These are phyloP conservation scores for Ametastegia equiseti DNA, from an alignment of 2,888 invertebrate genomes.

Conservation along the genomic window DNA sequence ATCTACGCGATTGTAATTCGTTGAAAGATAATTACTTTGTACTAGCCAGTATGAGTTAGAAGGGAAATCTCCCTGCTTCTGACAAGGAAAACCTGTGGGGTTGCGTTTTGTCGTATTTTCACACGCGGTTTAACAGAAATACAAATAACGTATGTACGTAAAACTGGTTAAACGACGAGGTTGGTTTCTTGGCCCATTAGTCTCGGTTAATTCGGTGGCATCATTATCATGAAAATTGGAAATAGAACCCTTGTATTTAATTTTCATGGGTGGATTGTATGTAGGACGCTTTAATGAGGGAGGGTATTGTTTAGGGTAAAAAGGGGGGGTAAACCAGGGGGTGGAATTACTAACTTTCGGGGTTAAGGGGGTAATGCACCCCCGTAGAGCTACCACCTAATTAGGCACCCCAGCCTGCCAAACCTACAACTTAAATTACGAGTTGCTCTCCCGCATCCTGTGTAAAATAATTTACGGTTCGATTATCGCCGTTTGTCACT, in stretches of 20 bases:
- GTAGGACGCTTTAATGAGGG: slow-evolving; percentile 46
- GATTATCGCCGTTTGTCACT: slow-evolving; percentile 36
- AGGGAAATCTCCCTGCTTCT: not conserved
- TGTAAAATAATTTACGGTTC: slow-evolving; percentile 37
- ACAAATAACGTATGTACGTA: not conserved
- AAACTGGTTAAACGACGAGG: not conserved
- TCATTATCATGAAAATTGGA: slow-evolving; percentile 49
- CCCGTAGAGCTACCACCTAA: slow-evolving; percentile 38
- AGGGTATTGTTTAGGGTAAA: slow-evolving; percentile 32
- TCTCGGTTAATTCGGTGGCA: slow-evolving; percentile 19
- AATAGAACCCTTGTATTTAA: slow-evolving; percentile 51
- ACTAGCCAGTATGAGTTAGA: not conserved
- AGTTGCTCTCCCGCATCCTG: slow-evolving; percentile 33
- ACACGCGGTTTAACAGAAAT: not conserved
- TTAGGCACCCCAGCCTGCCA: slow-evolving; percentile 35
- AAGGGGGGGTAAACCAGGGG: slow-evolving; percentile 2
- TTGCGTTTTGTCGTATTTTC: not conserved
- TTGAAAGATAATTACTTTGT: not conserved
- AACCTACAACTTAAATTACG: slow-evolving; percentile 26
- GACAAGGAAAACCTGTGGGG: not conserved
- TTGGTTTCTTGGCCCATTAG: slow-evolving; percentile 30
- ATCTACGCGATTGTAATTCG: not conserved
- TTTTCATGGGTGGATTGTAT: slow-evolving; percentile 42
- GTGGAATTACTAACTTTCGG: slow-evolving; percentile 23
- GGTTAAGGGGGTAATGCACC: slow-evolving; percentile 32